Evolutionary conservation across 2,888 invertebrate genomes (phyloP).

Genomic region (Eretmocerus hayati): DNA sequence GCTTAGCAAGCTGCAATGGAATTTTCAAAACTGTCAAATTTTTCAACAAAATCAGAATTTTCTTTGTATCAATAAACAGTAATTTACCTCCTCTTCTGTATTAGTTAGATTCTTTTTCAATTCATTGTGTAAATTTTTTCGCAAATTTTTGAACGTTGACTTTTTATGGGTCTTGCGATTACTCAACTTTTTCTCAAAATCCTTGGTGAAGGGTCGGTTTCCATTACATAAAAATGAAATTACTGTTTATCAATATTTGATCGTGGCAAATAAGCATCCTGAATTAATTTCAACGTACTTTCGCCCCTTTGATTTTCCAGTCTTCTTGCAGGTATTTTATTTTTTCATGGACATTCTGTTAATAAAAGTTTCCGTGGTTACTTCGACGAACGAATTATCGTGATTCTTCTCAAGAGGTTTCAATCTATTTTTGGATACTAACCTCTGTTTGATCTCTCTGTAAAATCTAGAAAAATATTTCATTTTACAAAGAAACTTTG

Average conservation of each 20-base stretch:
- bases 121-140: slow-evolving; percentile 28
- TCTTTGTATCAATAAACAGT: slow-evolving; percentile 19
- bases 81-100: slow-evolving; percentile 33
- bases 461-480: slow-evolving; percentile 15
- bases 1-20: slow-evolving; percentile 6
- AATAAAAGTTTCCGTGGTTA: background rate
- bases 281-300: slow-evolving; percentile 7
- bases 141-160: slow-evolving; percentile 21
- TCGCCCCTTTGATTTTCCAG: slow-evolving; percentile 1
- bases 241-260: slow-evolving; percentile 20
- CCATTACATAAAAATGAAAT: slow-evolving; percentile 5
- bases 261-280: background rate
- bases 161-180: background rate
- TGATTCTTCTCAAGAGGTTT: background rate
- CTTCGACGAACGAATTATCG: background rate
- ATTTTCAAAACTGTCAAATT: background rate
- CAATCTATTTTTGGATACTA: too few relatives aligned
- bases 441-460: slow-evolving; percentile 2
- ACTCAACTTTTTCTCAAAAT: slow-evolving; percentile 12
- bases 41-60: too few relatives aligned
- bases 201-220: too few relatives aligned
- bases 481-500: too few relatives aligned
- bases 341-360: slow-evolving; percentile 9
- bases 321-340: slow-evolving; percentile 5
- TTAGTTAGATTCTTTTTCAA: slow-evolving; percentile 31